phyloP scores from a whole-genome alignment of 2,797 vertebrate genomes.

The Urocyon cinereoargenteus region DNA sequence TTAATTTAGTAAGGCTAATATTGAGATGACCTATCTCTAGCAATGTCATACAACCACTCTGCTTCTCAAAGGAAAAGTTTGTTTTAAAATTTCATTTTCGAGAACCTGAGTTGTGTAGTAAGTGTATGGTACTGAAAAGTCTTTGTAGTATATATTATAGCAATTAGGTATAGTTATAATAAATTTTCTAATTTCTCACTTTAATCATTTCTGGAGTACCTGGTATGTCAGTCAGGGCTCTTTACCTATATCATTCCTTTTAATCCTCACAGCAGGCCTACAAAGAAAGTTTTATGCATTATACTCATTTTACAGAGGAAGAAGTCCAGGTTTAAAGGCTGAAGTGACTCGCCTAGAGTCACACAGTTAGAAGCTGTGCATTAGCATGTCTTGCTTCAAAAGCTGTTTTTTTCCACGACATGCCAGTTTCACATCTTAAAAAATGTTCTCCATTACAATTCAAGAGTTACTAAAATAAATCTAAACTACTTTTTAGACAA shows the following conservation, averaged over 20 bases:
- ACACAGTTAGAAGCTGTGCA: background rate
- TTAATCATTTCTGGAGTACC: constrained; percentile 19
- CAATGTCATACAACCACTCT: background rate
- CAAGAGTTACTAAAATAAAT: constrained; percentile 43
- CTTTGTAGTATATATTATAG: background rate
- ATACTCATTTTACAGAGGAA: background rate
- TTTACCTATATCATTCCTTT: constrained; percentile 8
- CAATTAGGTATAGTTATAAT: background rate
- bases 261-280: background rate
- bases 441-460: constrained; percentile 13
- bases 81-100: constrained; percentile 20
- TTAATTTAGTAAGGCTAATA: constrained; percentile 41
- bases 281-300: background rate
- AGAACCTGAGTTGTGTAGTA: background rate
- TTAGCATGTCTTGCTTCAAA: background rate
- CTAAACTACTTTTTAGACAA: constrained; percentile 24
- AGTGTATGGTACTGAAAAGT: constrained; percentile 18
- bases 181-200: constrained; percentile 36
- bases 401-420: background rate
- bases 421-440: constrained; percentile 5
- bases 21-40: background rate
- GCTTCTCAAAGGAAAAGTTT: constrained; percentile 37
- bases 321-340: background rate
- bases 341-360: background rate
- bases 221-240: background rate